These are phyloP conservation scores for Artemia sinica DNA, from an alignment of 2,888 invertebrate species.

Conservation along the genomic window DNA sequence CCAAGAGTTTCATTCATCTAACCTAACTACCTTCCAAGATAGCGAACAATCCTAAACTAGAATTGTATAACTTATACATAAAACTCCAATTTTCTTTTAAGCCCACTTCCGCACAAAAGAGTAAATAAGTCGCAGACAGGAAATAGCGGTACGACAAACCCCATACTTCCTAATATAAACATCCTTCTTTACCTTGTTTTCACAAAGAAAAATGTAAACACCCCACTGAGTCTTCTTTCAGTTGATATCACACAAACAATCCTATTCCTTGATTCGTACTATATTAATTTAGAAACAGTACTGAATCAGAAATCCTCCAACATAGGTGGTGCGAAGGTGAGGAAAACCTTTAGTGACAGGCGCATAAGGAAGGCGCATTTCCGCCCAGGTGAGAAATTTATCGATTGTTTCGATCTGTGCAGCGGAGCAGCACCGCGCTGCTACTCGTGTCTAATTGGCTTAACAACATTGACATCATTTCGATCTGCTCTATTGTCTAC, in stretches of 20 bases:
- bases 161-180: too few relatives aligned
- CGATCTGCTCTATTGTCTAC: background rate
- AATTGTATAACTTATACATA: too few relatives aligned
- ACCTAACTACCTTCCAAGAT: too few relatives aligned
- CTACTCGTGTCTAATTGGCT: slow-evolving; percentile 4
- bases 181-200: too few relatives aligned
- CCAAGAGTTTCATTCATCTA: too few relatives aligned
- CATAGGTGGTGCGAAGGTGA: slow-evolving; percentile 9
- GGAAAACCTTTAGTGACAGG: background rate
- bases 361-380: slow-evolving; percentile 1
- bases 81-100: too few relatives aligned
- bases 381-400: slow-evolving; percentile 12
- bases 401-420: slow-evolving; percentile 11
- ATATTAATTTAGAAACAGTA: slow-evolving; percentile 13
- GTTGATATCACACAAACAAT: background rate
- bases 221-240: too few relatives aligned
- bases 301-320: background rate
- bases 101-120: too few relatives aligned
- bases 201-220: too few relatives aligned
- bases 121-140: too few relatives aligned
- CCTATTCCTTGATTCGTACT: background rate
- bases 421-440: slow-evolving; percentile 5
- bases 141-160: too few relatives aligned
- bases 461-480: background rate
- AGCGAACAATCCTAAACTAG: too few relatives aligned